Conservation (phyloP, 2,113 vertebrate genomes). For the Cyrtonyx montezumae region DNA sequence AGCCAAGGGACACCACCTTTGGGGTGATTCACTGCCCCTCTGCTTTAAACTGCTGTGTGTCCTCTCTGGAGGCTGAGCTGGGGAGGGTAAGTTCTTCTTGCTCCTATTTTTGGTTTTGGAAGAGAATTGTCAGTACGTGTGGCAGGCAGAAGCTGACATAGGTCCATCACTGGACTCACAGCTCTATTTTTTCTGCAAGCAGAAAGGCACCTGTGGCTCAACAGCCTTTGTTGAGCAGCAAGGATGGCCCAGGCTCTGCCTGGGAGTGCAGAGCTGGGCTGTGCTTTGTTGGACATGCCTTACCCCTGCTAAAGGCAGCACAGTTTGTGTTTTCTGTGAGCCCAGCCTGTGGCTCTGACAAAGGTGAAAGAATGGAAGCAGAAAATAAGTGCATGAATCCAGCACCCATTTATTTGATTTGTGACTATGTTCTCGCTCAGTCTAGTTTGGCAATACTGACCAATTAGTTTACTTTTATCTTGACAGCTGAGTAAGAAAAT, state of each 20-base stretch:
- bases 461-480: not conserved
- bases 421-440: not conserved
- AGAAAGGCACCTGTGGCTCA: not conserved
- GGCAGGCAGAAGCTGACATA: not conserved
- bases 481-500: not conserved
- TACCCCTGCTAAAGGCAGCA: not conserved
- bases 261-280: not conserved
- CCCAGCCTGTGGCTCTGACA: not conserved
- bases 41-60: not conserved
- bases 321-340: not conserved
- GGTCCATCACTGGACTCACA: not conserved
- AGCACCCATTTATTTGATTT: not conserved
- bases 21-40: not conserved
- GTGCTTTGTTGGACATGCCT: not conserved
- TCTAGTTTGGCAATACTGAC: not conserved
- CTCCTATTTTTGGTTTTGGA: not conserved
- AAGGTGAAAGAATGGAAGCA: not conserved
- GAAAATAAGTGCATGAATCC: not conserved
- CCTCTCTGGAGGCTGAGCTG: not conserved
- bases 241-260: not conserved
- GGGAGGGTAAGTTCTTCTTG: not conserved
- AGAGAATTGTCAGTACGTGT: accelerated
- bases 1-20: not conserved
- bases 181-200: not conserved
- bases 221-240: not conserved